Conservation (phyloP, 2,888 invertebrate species). For the Endomychus coccineus region DNA sequence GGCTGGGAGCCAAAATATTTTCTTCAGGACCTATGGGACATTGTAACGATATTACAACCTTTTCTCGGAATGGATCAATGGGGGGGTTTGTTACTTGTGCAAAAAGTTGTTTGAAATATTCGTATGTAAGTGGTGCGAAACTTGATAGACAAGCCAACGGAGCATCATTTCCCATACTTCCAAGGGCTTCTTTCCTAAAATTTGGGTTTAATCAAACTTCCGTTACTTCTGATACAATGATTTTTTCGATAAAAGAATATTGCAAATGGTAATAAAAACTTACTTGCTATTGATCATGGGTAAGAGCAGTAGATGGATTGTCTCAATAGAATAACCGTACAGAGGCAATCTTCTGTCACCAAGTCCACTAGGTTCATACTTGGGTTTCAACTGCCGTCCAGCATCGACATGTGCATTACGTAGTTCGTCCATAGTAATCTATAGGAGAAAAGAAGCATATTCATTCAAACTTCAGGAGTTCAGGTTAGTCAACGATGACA, state of each 20-base stretch:
- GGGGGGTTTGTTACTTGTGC: slow-evolving; percentile 99
- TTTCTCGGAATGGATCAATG: slow-evolving; percentile 98
- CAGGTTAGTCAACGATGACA: no score
- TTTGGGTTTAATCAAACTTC: not conserved
- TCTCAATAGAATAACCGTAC: slow-evolving; percentile 92
- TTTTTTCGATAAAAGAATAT: no score
- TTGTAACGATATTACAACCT: slow-evolving; percentile 95
- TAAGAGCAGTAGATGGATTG: slow-evolving; percentile 84
- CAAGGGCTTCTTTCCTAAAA: slow-evolving; percentile 90
- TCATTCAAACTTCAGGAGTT: no score
- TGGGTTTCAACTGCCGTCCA: slow-evolving; percentile 36
- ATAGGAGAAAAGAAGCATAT: slow-evolving; percentile 17
- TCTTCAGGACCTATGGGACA: slow-evolving; percentile 96
- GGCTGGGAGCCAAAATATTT: slow-evolving; percentile 85
- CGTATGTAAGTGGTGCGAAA: slow-evolving; percentile 91
- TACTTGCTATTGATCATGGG: slow-evolving; percentile 86
- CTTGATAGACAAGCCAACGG: slow-evolving; percentile 94
- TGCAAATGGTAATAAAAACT: no score
- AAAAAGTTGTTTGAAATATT: slow-evolving; percentile 98
- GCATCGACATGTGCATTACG: slow-evolving; percentile 54
- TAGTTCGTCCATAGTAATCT: slow-evolving; percentile 78
- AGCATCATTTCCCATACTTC: slow-evolving; percentile 99
- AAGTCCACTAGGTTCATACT: slow-evolving; percentile 50
- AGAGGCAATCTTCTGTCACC: slow-evolving; percentile 79
- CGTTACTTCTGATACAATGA: not conserved